Base-by-base conservation (phyloP, 2,888 invertebrate species). In the Protophormia terraenovae region DNA sequence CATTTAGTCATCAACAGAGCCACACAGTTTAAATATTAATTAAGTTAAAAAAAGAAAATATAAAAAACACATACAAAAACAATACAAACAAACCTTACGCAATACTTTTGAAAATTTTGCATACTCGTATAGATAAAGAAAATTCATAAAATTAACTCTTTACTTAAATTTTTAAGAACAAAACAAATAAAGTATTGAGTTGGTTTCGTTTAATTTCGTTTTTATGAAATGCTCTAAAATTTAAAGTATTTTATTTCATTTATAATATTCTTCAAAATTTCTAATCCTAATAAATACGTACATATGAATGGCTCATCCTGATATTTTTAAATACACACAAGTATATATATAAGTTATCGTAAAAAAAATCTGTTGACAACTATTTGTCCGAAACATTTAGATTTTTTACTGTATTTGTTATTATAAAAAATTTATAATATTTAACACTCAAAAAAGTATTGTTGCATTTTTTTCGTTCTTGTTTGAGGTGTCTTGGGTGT, bases 11-110 rank as follows among this genome's bases (percentile, higher is more conserved):
- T 69, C 60, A 29, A 12, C 75, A 60, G 19, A 64, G 16, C 72
- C 29, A 77, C 24, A n/a, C 47, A 24, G n/a, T 75, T 53, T 75
- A 69, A 67, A 75, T 77, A 67, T 67, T 64, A 79, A 71, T 77
- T 58, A 76, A 41, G 29, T 58, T 64, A 41, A 38, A 67, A 19
- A 66, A 76, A 27, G 4, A 45, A 55, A 32, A 69, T n/a, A n/a
- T n/a, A n/a, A n/a, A n/a, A n/a, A n/a, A n/a, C n/a, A n/a, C n/a
- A n/a, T n/a, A 60, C 41, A 41, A 41, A 69, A 69, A 41, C 58
- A 77, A 41, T 19, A 27, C 24, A 50, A 72, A 50, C 72, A 72
- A n/a, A n/a, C n/a, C 71, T 79, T 62, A 64, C 41, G 79, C 67
- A 67, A 76, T 66, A 38, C 22, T 5, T 8, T 62, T 19, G 14